These are phyloP conservation scores for Jordanella pulchra DNA, from an alignment of 2,797 vertebrate genomes.

Conservation along the genomic window DNA sequence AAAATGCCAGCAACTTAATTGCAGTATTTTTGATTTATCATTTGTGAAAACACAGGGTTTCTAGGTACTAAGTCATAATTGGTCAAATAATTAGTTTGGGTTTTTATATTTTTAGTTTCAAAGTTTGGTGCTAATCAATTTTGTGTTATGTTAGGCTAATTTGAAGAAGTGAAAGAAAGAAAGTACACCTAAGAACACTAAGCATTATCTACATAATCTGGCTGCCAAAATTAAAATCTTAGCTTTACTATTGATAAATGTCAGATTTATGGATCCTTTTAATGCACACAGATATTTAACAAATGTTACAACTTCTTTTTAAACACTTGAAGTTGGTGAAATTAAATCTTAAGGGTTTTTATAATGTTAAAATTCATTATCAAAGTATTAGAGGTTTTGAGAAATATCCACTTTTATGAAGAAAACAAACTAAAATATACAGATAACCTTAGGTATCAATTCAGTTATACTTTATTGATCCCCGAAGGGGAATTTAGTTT, in stretches of 20 bases:
- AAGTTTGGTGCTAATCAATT: not conserved
- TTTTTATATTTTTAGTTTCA: not conserved
- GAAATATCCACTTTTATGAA: too few relatives aligned
- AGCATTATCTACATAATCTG: not conserved
- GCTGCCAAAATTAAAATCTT: not conserved
- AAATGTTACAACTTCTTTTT: not conserved
- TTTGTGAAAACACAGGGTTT: not conserved
- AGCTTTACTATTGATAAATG: not conserved
- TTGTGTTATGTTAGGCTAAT: not conserved
- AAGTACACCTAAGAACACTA: not conserved
- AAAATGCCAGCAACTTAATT: not conserved
- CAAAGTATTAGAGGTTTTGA: too few relatives aligned
- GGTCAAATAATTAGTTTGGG: not conserved
- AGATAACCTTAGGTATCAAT: too few relatives aligned
- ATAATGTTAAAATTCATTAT: too few relatives aligned
- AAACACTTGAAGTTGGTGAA: not conserved
- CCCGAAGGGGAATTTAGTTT: too few relatives aligned
- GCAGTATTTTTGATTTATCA: not conserved
- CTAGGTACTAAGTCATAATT: not conserved
- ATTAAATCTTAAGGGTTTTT: not conserved
- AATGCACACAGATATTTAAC: not conserved
- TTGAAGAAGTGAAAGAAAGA: not conserved
- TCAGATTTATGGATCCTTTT: not conserved
- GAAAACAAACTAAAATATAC: too few relatives aligned
- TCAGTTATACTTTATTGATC: too few relatives aligned